A percentile compares a stretch with the other conserved stretches of the same genome.
Conservation (phyloP, 2,797 vertebrate species). For the Diceros bicornis region DNA sequence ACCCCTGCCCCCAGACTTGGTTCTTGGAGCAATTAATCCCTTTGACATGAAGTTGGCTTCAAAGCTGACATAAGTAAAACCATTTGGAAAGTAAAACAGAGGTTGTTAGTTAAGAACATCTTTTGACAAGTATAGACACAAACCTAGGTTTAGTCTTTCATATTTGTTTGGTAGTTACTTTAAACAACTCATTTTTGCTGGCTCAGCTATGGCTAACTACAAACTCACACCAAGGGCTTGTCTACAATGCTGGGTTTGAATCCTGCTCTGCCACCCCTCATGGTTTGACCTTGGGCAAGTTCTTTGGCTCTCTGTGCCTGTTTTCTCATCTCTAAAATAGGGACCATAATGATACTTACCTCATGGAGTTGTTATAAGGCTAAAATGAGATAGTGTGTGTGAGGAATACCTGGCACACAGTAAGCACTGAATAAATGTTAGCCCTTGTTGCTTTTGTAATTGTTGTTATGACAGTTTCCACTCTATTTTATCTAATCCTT, state of each 20-base stretch:
- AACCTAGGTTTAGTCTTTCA: neutral
- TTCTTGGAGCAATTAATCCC: neutral
- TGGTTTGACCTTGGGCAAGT: neutral
- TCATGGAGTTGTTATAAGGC: slow-evolving; percentile 1
- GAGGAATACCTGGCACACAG: neutral
- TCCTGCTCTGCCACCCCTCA: neutral
- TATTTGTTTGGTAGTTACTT: slow-evolving; percentile 26
- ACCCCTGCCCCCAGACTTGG: neutral
- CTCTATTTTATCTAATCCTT: slow-evolving; percentile 6
- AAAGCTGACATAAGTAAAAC: neutral
- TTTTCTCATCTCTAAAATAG: slow-evolving; percentile 41
- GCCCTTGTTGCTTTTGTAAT: slow-evolving; percentile 43
- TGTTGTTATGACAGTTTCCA: neutral
- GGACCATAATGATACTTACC: neutral
- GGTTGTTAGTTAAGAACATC: neutral
- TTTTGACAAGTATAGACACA: neutral
- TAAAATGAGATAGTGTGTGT: slow-evolving; percentile 16
- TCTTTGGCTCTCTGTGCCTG: slow-evolving; percentile 20
- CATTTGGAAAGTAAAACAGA: slow-evolving; percentile 42
- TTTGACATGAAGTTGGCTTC: slow-evolving; percentile 21
- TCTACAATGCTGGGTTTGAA: neutral
- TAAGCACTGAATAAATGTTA: slow-evolving; percentile 26
- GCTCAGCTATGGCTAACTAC: neutral
- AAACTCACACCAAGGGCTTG: neutral
- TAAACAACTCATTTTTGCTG: neutral